Base-by-base conservation (phyloP, 2,888 invertebrate genomes). In the Zhengitettix transpicula region DNA sequence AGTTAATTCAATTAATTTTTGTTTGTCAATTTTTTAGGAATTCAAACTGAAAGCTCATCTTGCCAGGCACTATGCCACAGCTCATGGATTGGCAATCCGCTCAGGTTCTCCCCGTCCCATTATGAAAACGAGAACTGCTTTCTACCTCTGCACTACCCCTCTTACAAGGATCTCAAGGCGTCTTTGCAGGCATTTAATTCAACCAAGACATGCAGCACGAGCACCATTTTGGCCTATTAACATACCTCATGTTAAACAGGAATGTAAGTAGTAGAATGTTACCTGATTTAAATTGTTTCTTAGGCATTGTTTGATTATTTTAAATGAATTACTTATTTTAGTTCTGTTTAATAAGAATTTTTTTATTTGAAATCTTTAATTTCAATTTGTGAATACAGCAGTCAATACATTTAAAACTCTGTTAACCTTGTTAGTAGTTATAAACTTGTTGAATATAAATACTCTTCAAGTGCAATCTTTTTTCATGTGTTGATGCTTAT, bases 121-220 rank as follows among this genome's bases (percentile, higher is more conserved):
- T 55, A 93, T 95, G 93, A 96, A 96, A 78, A 96, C 96, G 58
- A 83, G 96, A 70, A 93, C 95, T 66, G 95, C 96, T 62, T 96
- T 97, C 78, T 95, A 93, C 78, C 80, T 96, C 70, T 87, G 89
- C 73, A 94, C 91, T 59, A 93, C 94, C 69, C 86, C 91, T 61
- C 81, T 92, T 71, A 94, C 95, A 62, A 82, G 92, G 67, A 84
- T 94, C 64, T 93, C 95, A 59, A 83, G 96, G 63, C 81, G 91
- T 64, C 78, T 95, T 65, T 91, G 93, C 73, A 82, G 87, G 66
- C 85, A 87, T 67, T 82, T 91, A 68, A 80, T 87, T 67, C 84
- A 87, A 68, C 87, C 92, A 9, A 75, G 89, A 17, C 92, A 92
- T 75, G 89, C 89, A 63, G 92, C 95, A 64, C 81, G 96, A 67